Evolutionary conservation across 1,140 invertebrate genomes (phyloP).

Genomic region (Monomorium pharaonis): DNA sequence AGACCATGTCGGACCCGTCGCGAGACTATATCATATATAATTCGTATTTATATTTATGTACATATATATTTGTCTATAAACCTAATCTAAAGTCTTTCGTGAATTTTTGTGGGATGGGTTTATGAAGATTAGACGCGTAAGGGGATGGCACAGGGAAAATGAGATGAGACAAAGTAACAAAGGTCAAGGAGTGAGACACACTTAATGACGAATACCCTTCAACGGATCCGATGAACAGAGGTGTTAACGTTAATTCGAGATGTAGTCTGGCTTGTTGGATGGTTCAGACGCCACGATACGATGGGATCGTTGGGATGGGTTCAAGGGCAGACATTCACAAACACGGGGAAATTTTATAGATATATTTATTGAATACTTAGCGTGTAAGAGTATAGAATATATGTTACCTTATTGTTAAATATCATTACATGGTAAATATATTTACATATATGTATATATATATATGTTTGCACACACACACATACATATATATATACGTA

Average conservation of each 20-base stretch:
- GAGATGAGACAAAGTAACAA: constrained; percentile 27
- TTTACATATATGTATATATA: constrained; percentile 76
- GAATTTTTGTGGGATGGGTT: constrained; percentile 1
- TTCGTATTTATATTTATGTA: constrained; percentile 56
- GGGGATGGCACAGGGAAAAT: background rate
- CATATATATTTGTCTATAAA: constrained; percentile 60
- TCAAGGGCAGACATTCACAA: constrained; percentile 82
- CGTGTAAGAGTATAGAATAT: constrained; percentile 85
- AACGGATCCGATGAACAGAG: constrained; percentile 48
- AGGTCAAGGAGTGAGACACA: constrained; percentile 40
- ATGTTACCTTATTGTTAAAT: constrained; percentile 82
- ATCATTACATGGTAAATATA: constrained; percentile 82
- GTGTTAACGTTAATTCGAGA: constrained; percentile 37
- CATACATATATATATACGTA: constrained; percentile 70
- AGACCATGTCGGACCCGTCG: constrained; percentile 68
- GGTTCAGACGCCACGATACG: constrained; percentile 76
- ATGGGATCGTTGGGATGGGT: constrained; percentile 77
- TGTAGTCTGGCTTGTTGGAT: constrained; percentile 40
- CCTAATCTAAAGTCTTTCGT: constrained; percentile 45
- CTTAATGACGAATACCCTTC: constrained; percentile 47
- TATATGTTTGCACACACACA: constrained; percentile 68
- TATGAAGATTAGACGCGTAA: background rate
- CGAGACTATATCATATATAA: constrained; percentile 55
- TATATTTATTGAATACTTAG: constrained; percentile 86
- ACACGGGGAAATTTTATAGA: constrained; percentile 84